Evolutionary conservation across 2,113 vertebrate genomes (phyloP), one percentile per base, ranked within the genome.

Genomic region (Tamias sibiricus): DNA sequence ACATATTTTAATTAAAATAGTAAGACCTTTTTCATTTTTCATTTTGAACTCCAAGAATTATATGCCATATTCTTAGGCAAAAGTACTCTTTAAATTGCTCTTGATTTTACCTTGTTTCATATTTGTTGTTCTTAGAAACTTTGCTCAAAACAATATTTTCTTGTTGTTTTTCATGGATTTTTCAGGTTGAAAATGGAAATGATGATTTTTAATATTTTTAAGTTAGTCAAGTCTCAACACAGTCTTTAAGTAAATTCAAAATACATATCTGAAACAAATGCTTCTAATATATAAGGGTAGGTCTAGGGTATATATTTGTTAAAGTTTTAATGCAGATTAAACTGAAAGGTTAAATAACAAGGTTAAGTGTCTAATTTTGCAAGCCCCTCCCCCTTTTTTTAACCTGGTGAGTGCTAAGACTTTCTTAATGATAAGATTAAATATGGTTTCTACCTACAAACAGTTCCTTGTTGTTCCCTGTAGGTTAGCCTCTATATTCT

Each of bases 381-480:
- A 97, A 71, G 68, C 59, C 92, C 54, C 20, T 8, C 20, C 54
- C 54, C 20, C 2, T 57, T 22, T 57, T 62, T 97, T 98, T 98
- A 97, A 98, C 96, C 95, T 97, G 96, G 85, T 80, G 77, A 95
- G 62, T 93, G 95, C 86, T 91, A 94, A 98, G 81, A 54, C 95
- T 97, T 98, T 96, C 71, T 91, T 98, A 98, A 98, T 96, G 98
- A 98, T 94, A 97, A 98, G 97, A 98, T 99, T 99, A 99, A 99
- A 98, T 98, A 93, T 97, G 86, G 85, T 98, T 98, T 97, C 97
- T 90, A 97, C 90, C 96, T 98, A 97, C 90, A 98, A 98, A 98
- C 97, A 97, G 94, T 98, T 98, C 69, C 94, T 98, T 97, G 95
- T 97, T 0, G 0, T 95, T 98, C 97, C 97, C 97, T 90, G 32